Base-by-base conservation (phyloP, 2,113 vertebrate genomes). In the Hoplias malabaricus region DNA sequence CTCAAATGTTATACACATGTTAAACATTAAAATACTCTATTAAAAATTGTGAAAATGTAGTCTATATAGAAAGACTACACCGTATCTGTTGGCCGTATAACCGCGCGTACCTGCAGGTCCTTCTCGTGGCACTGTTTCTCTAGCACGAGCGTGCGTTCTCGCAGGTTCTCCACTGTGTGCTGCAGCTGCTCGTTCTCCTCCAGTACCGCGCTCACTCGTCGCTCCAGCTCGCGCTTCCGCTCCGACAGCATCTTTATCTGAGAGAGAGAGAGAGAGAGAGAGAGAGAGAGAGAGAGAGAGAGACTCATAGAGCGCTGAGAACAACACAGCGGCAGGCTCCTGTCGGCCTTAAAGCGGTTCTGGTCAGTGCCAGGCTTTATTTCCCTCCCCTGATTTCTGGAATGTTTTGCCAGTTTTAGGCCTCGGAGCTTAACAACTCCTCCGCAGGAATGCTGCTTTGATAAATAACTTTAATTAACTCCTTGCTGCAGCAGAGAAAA, bases 191-290 rank as follows among this genome's bases (percentile, higher is more conserved):
- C 93, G 0, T 99, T 98, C 79, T 99, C 97, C 88, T 98, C 94
- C 77, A 97, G 91, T 84, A 94, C 91, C 76, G 92, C 87, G 6
- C 91, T 93, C 62, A 98, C 92, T 19, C 93, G 94, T n/a, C 87
- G 92, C 80, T 99, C 97, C 85, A 98, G 89, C 86, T 98, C 96
- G 80, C 91, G 90, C 87, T 98, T 98, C 81, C 94, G 93, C 84
- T 98, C 96, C 0, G 96, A 96, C 86, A 99, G 94, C 95, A 97
- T 96, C 89, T 95, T 96, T 90, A 99, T 98, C 98, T 99, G 89
- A 25, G 48, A 83, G 61, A 59, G 63, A 43, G 69, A 66, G 78
- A 72, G 73, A 40, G 2, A 0, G 4, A 62, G 78, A 79, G 85
- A 38, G n/a, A n/a, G n/a, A n/a, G n/a, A n/a, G n/a, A n/a, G n/a